A percentile compares a stretch with the other conserved stretches of the same genome.
These are phyloP conservation scores for Stenolophus ochropezus DNA, from an alignment of 2,888 invertebrate species.

Conservation along the genomic window DNA sequence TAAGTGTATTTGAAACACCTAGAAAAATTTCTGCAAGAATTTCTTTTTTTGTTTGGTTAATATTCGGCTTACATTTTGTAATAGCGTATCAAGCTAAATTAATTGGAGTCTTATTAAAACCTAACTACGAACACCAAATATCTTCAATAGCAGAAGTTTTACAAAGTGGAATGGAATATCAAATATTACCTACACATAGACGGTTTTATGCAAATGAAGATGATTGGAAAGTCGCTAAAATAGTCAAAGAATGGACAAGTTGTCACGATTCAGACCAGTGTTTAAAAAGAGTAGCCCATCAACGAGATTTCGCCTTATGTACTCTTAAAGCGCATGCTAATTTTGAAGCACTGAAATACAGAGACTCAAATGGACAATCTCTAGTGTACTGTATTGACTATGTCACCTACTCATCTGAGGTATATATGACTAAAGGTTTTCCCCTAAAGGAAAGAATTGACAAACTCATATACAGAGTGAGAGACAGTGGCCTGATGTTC, in stretches of 20 bases:
- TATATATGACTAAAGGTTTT: conserved; percentile 47
- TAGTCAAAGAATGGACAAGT: background rate
- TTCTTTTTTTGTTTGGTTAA: background rate
- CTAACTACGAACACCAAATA: conserved; percentile 32
- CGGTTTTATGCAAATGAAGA: background rate
- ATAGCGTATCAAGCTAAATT: conserved; percentile 28
- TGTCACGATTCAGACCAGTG: conserved; percentile 31
- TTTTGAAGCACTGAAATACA: conserved; percentile 18
- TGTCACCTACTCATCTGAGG: background rate
- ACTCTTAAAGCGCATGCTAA: background rate
- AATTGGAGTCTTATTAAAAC: background rate
- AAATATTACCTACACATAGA: background rate
- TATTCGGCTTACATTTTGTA: background rate
- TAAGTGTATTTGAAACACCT: background rate
- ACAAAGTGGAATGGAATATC: background rate
- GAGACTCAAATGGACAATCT: background rate
- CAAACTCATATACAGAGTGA: conserved; percentile 8
- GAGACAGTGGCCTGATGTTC: conserved; percentile 25
- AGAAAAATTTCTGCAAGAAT: conserved; percentile 1
- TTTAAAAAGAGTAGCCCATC: conserved; percentile 20
- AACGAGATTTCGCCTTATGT: conserved; percentile 26
- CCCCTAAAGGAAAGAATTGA: conserved; percentile 28
- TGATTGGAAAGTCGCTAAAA: background rate
- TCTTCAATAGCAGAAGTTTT: conserved; percentile 16
- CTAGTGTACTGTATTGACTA: conserved; percentile 64